Base-by-base conservation (phyloP, 1,140 invertebrate species). In the Drosophila varians region DNA sequence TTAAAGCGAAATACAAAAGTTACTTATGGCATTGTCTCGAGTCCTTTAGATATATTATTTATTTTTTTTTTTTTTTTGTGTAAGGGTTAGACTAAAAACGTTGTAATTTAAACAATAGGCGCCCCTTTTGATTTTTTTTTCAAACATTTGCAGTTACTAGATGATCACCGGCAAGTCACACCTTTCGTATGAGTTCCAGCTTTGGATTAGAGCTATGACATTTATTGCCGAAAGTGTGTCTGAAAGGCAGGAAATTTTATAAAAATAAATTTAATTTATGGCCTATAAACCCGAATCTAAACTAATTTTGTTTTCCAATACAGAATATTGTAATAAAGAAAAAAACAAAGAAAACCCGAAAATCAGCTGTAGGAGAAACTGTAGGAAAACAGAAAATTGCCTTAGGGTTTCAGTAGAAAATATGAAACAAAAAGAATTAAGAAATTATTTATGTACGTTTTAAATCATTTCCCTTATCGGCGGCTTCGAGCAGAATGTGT, bases 351-450 rank as follows among this genome's bases (percentile, higher is more conserved):
- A 9, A 31, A 31, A 31, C 9, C 9, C 9, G 11, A 14, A 16
- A 38, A 38, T 38, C 36, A 38, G 18, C 60, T 64, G 42, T 64
- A 61, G 60, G 36, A 69, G 34, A 70, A 34, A 68, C 60, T 65
- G 62, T 66, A 66, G 52, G 49, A 57, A 71, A 68, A 70, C 46
- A 71, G 56, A 58, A 51, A 61, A 72, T 72, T 87, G 80, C 82
- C 82, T 87, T 87, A 87, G 80, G 80, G 80, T 86, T 86, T 86
- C 80, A 86, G 77, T 87, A 86, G 77, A 70, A n/a, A 87, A 61
- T 14, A 16, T 73, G 69, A 60, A 66, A 66, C 42, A 53, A 62
- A 58, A 60, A 36, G 36, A 14, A 57, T 60, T 58, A 73, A 62
- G 7, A 23, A 48, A 55, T 54, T 62, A 31, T 55, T 54, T 69